Evolutionary conservation across 1,140 invertebrate species (phyloP).

Genomic region (Drosophila paulistorum): DNA sequence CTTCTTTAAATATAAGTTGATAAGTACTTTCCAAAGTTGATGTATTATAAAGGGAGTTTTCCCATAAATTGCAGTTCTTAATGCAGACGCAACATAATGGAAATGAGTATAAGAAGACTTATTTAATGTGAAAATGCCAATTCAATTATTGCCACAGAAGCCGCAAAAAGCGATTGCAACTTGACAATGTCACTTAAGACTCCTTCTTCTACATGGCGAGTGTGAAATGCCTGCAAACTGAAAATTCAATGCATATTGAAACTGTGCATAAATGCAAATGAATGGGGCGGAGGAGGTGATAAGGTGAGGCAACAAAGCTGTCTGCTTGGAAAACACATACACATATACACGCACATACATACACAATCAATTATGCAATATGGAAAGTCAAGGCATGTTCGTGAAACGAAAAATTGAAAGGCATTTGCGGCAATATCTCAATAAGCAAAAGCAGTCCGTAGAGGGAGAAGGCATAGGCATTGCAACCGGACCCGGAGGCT

Average conservation of each 20-base stretch:
- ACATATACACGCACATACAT: slow-evolving; percentile 3
- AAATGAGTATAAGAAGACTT: neutral
- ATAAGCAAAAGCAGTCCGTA: slow-evolving; percentile 31
- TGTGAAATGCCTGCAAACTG: slow-evolving; percentile 41
- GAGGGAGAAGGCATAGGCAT: slow-evolving; percentile 21
- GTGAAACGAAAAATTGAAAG: slow-evolving; percentile 73
- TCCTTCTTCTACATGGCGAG: slow-evolving; percentile 30
- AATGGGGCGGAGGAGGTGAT: neutral
- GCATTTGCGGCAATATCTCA: slow-evolving; percentile 75
- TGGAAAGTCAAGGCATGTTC: slow-evolving; percentile 73
- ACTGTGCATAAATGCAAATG: slow-evolving; percentile 61
- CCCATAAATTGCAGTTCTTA: too few relatives aligned
- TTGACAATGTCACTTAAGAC: slow-evolving; percentile 13
- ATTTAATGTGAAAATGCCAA: slow-evolving; percentile 8
- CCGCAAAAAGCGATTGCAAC: slow-evolving; percentile 27
- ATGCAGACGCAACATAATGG: neutral
- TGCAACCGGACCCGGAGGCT: slow-evolving; percentile 35
- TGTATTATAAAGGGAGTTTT: too few relatives aligned
- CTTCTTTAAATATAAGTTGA: too few relatives aligned
- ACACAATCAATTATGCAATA: slow-evolving; percentile 78
- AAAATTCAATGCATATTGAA: slow-evolving; percentile 65
- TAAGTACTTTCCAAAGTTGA: too few relatives aligned
- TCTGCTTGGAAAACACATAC: slow-evolving; percentile 50
- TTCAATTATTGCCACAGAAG: slow-evolving; percentile 47
- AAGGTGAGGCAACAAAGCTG: slow-evolving; percentile 37